phyloP scores from a whole-genome alignment of 2,888 invertebrate species.

The Subacronicta megacephala region DNA sequence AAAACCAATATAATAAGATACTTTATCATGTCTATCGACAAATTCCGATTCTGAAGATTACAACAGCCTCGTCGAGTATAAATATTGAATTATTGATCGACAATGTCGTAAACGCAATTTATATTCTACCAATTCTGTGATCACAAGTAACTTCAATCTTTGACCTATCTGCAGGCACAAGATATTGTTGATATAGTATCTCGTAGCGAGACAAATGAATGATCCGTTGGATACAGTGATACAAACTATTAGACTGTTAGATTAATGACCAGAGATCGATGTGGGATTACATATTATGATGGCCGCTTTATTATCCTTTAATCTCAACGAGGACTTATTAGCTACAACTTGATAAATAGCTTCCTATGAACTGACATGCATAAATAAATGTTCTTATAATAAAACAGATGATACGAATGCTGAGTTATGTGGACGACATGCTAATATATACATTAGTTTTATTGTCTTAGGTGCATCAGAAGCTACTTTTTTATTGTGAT shows the following conservation, averaged over 20 bases:
- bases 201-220: slow-evolving; percentile 27
- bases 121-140: slow-evolving; percentile 21
- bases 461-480: slow-evolving; percentile 5
- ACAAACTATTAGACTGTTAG: slow-evolving; percentile 27
- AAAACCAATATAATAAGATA: too few relatives aligned
- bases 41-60: slow-evolving; percentile 2
- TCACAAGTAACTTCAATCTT: slow-evolving; percentile 39
- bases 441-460: slow-evolving; percentile 13
- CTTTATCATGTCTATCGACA: not conserved
- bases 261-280: slow-evolving; percentile 34
- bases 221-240: slow-evolving; percentile 23
- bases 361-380: slow-evolving; percentile 20
- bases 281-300: slow-evolving; percentile 30
- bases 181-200: slow-evolving; percentile 7
- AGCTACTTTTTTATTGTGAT: slow-evolving; percentile 9
- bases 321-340: slow-evolving; percentile 40
- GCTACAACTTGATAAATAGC: slow-evolving; percentile 44
- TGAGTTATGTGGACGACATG: slow-evolving; percentile 15
- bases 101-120: slow-evolving; percentile 17
- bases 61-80: not conserved
- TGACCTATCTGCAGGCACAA: slow-evolving; percentile 14
- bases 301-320: slow-evolving; percentile 16
- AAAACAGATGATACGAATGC: slow-evolving; percentile 7
- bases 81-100: slow-evolving; percentile 7
- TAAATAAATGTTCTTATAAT: slow-evolving; percentile 15